These are phyloP conservation scores for Cydia pomonella DNA, from an alignment of 1,140 invertebrate genomes.

Conservation along the genomic window DNA sequence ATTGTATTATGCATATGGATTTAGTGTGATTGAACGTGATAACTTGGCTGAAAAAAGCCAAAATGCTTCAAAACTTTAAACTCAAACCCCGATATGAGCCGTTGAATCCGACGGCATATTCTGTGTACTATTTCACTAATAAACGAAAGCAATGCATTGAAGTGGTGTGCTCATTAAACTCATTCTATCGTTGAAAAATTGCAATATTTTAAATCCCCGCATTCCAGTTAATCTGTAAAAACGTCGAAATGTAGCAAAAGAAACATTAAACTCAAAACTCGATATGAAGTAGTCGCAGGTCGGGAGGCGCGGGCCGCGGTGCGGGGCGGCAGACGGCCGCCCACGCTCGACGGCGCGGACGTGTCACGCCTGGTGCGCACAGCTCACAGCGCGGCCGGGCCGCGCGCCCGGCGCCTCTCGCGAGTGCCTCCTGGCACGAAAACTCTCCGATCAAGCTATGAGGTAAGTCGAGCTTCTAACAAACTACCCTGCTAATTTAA, in stretches of 20 bases:
- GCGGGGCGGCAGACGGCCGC: constrained; percentile 28
- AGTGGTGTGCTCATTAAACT: too few relatives aligned
- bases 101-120: too few relatives aligned
- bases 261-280: constrained; percentile 3
- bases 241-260: not conserved
- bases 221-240: not conserved
- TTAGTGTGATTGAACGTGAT: too few relatives aligned
- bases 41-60: too few relatives aligned
- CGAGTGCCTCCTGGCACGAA: constrained; percentile 5
- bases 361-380: constrained; percentile 12
- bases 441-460: not conserved
- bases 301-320: constrained; percentile 1
- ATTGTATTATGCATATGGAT: too few relatives aligned
- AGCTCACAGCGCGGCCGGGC: constrained; percentile 16
- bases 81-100: too few relatives aligned
- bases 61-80: too few relatives aligned
- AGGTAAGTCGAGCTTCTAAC: constrained; percentile 7
- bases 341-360: constrained; percentile 29
- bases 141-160: too few relatives aligned
- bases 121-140: too few relatives aligned
- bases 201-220: too few relatives aligned
- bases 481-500: not conserved
- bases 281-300: not conserved
- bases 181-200: too few relatives aligned
- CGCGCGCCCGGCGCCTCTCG: constrained; percentile 6